These are phyloP conservation scores for Nezara viridula DNA, from an alignment of 2,888 invertebrate genomes.

Conservation along the genomic window DNA sequence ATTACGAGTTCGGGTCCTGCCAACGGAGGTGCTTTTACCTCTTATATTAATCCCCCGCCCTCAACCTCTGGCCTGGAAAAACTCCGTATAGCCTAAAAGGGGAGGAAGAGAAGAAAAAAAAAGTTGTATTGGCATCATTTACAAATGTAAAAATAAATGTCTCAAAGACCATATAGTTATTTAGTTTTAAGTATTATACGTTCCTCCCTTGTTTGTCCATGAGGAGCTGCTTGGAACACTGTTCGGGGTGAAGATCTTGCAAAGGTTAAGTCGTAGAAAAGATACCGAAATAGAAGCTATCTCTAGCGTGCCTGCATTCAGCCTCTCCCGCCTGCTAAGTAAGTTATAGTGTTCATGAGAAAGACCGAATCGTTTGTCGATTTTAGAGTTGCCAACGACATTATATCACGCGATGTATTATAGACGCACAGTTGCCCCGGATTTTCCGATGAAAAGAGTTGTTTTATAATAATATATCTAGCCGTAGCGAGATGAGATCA, in stretches of 20 bases:
- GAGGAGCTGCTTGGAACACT: neutral
- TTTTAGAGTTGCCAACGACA: neutral
- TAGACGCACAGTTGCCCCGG: neutral
- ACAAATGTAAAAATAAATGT: no score
- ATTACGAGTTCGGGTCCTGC: no score
- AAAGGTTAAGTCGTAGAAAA: neutral
- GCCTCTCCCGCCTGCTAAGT: neutral
- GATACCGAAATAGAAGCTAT: slow-evolving; percentile 12
- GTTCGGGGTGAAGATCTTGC: neutral
- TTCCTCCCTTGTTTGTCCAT: neutral
- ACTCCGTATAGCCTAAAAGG: no score
- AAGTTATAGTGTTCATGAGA: slow-evolving; percentile 38
- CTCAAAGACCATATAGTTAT: no score
- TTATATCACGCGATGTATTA: slow-evolving; percentile 25
- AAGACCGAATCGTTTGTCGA: slow-evolving; percentile 21
- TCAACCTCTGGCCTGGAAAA: no score
- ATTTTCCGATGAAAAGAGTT: neutral
- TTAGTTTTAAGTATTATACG: no score
- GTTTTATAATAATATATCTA: no score
- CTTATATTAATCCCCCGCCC: no score
- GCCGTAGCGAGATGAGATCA: no score
- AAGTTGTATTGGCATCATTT: no score
- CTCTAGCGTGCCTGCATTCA: slow-evolving; percentile 10
- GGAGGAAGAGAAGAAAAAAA: no score
- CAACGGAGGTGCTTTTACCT: no score